phyloP scores from a whole-genome alignment of 2,797 vertebrate species.

The Lagorchestes hirsutus region DNA sequence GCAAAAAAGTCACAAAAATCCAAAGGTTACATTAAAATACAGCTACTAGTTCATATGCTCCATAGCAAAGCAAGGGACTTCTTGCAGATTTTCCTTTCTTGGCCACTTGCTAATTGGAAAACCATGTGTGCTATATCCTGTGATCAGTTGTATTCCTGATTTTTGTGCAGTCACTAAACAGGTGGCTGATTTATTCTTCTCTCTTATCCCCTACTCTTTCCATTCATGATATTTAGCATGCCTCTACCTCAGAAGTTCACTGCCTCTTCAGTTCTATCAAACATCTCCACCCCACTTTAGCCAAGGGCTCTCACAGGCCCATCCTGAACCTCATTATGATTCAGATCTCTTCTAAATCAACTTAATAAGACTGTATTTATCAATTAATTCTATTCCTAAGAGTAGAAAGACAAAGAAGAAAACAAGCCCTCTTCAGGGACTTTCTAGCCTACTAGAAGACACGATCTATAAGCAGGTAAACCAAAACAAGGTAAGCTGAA shows the following conservation, averaged over 20 bases:
- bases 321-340: not conserved
- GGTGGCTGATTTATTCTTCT: not conserved
- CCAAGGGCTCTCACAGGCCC: not conserved
- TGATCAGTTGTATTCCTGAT: not conserved
- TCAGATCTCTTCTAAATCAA: not conserved
- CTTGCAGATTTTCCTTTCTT: not conserved
- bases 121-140: not conserved
- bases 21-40: slow-evolving; percentile 20
- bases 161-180: not conserved
- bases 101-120: not conserved
- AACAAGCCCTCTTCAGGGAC: not conserved
- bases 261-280: not conserved
- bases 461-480: not conserved
- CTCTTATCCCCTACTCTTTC: not conserved
- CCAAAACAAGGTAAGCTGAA: not conserved
- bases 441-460: not conserved
- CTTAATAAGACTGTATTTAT: not conserved
- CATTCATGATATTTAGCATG: not conserved
- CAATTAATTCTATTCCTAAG: not conserved
- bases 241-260: not conserved
- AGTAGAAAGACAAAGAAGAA: not conserved
- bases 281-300: not conserved
- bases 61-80: not conserved
- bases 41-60: slow-evolving; percentile 11
- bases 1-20: not conserved